Evolutionary conservation across 1,140 invertebrate genomes (phyloP).

Genomic region (Pollicipes pollicipes): DNA sequence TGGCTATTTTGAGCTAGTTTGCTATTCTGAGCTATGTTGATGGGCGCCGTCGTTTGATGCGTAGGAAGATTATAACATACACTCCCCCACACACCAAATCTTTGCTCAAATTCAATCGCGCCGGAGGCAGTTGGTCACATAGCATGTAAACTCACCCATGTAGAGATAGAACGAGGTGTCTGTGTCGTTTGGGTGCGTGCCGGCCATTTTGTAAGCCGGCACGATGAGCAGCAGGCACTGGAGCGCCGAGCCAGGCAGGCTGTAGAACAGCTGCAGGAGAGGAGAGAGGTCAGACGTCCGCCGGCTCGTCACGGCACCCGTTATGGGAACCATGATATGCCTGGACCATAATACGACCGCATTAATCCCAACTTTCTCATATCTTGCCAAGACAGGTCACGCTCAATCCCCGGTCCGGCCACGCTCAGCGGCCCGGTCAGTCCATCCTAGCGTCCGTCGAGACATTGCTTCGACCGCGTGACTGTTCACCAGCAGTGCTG

Average conservation of each 20-base stretch:
- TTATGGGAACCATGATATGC: too few relatives aligned
- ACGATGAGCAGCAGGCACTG: conserved; percentile 63
- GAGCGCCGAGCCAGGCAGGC: conserved; percentile 38
- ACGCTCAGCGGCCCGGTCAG: not conserved
- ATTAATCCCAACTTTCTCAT: conserved; percentile 10
- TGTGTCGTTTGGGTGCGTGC: conserved; percentile 38
- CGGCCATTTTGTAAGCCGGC: conserved; percentile 75
- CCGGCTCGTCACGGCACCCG: too few relatives aligned
- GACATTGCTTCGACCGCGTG: too few relatives aligned
- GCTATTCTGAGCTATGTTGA: too few relatives aligned
- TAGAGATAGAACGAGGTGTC: conserved; percentile 51
- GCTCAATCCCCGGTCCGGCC: not conserved
- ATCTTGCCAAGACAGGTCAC: not conserved
- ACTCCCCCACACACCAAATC: too few relatives aligned
- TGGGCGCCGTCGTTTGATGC: too few relatives aligned
- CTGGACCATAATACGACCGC: conserved; percentile 6
- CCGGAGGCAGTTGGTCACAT: not conserved
- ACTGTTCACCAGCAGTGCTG: too few relatives aligned
- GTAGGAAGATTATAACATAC: too few relatives aligned
- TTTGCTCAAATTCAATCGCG: not conserved
- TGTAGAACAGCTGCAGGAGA: conserved; percentile 35
- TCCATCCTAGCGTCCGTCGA: too few relatives aligned
- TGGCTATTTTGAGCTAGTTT: too few relatives aligned
- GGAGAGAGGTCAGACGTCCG: conserved; percentile 13
- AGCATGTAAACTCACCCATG: conserved; percentile 43